A percentile compares a stretch with the other conserved stretches of the same genome.
phyloP scores from a whole-genome alignment of 2,113 vertebrate species.

The Sminthopsis crassicaudata region DNA sequence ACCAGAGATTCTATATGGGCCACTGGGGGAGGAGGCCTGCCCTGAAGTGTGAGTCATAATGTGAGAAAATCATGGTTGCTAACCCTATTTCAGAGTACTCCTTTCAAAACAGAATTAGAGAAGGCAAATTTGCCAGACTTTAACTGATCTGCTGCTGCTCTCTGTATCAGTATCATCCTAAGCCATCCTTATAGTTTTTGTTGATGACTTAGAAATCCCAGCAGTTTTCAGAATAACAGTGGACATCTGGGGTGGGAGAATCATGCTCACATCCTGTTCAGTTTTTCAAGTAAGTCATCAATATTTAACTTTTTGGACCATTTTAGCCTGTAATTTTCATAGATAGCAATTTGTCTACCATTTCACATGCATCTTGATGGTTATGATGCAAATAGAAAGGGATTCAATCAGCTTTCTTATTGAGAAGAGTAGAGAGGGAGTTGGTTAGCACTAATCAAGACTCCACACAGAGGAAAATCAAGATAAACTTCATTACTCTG shows the following conservation, averaged over 20 bases:
- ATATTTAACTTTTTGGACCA: not conserved
- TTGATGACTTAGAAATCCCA: not conserved
- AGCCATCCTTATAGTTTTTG: not conserved
- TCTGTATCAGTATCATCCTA: not conserved
- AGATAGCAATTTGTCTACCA: not conserved
- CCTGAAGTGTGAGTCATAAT: not conserved
- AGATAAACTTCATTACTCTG: not conserved
- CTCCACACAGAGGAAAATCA: not conserved
- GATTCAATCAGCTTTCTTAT: not conserved
- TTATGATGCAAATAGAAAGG: not conserved
- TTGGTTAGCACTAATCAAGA: not conserved
- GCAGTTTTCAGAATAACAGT: not conserved
- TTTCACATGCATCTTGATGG: not conserved
- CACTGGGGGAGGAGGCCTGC: not conserved
- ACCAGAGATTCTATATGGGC: not conserved
- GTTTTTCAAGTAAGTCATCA: not conserved
- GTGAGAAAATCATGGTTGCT: not conserved
- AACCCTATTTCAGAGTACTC: not conserved
- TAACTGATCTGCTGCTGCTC: not conserved
- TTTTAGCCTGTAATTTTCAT: not conserved
- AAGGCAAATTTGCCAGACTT: not conserved
- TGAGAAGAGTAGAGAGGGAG: not conserved
- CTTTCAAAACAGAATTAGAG: not conserved
- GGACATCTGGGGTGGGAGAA: not conserved
- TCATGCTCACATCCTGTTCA: not conserved